These are phyloP conservation scores for Peromyscus aztecus DNA, from an alignment of 2,797 vertebrate species.

Conservation along the genomic window DNA sequence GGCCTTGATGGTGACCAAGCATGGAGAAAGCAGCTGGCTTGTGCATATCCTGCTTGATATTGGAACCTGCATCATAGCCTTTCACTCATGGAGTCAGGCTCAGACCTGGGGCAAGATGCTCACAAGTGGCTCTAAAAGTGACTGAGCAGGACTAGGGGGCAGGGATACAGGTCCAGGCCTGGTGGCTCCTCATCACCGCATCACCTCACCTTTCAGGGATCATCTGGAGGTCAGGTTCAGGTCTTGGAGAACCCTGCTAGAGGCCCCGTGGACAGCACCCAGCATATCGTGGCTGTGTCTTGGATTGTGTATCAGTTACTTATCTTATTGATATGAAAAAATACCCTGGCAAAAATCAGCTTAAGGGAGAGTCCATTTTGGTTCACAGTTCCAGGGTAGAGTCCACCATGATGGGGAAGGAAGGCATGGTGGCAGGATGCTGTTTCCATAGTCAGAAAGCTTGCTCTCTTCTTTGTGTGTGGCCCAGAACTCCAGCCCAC, in stretches of 20 bases:
- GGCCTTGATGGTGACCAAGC: too few relatives aligned
- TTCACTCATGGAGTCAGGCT: background rate
- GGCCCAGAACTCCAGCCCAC: background rate
- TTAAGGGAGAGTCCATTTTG: background rate
- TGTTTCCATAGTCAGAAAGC: background rate
- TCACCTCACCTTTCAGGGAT: background rate
- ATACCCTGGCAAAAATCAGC: background rate
- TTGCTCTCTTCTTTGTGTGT: background rate
- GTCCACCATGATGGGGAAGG: background rate
- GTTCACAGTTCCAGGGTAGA: background rate
- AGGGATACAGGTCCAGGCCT: background rate
- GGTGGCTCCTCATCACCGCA: background rate
- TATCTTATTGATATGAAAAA: background rate
- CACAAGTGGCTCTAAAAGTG: background rate
- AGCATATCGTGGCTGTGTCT: background rate
- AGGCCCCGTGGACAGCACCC: background rate
- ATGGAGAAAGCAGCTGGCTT: background rate
- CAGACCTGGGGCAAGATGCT: background rate
- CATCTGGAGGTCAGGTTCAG: background rate
- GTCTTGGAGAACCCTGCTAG: background rate
- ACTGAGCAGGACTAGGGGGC: background rate
- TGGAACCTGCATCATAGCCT: background rate
- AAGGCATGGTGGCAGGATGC: background rate
- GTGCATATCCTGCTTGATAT: rapidly evolving
- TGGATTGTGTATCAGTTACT: background rate